Conservation (phyloP, 2,797 vertebrate species). For the Bucorvus abyssinicus region DNA sequence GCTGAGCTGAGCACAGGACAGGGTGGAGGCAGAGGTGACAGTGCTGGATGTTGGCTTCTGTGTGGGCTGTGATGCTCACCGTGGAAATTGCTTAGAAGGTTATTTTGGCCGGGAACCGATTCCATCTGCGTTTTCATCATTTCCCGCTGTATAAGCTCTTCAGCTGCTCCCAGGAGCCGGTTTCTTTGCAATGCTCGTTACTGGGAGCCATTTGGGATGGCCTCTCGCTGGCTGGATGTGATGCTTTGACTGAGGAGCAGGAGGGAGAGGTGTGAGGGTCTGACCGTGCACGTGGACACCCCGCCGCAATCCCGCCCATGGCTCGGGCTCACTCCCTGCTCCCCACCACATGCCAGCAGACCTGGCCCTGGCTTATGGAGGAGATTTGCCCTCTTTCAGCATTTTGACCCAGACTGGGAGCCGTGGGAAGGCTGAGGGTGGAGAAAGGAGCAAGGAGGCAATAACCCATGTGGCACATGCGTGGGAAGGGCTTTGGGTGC, state of each 20-base stretch:
- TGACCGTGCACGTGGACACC: fast-evolving
- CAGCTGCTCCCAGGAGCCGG: background rate
- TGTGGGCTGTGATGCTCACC: background rate
- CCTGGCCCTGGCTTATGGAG: background rate
- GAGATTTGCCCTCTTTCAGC: background rate
- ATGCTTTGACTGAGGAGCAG: background rate
- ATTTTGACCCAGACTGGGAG: background rate
- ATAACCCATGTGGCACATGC: fast-evolving
- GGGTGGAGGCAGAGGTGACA: background rate
- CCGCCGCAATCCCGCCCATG: fast-evolving
- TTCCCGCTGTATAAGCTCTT: background rate
- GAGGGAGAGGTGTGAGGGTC: background rate
- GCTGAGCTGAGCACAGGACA: background rate
- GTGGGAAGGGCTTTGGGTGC: background rate
- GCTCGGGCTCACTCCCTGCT: background rate
- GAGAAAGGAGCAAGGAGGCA: background rate
- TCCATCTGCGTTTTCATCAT: background rate
- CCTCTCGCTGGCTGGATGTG: background rate
- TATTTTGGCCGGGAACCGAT: conserved; percentile 16
- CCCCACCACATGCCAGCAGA: fast-evolving
- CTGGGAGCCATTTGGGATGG: background rate
- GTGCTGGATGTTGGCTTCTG: background rate
- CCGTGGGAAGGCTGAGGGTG: background rate
- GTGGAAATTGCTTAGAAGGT: conserved; percentile 34
- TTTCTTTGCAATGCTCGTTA: background rate